Conservation (phyloP, 2,113 vertebrate species). For the Myrmecobius fasciatus region DNA sequence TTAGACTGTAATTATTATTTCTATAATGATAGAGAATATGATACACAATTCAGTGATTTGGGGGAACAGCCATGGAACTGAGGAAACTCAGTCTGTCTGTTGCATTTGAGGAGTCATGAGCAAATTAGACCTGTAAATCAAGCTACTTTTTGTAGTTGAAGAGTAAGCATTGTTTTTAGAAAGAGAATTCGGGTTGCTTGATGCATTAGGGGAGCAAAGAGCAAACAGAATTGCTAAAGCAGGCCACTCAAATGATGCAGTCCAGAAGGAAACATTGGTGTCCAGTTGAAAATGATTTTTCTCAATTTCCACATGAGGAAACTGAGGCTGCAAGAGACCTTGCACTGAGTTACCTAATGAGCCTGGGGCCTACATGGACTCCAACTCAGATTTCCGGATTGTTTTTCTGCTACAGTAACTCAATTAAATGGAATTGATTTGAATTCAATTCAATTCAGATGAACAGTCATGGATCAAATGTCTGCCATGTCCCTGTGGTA, state of each 20-base stretch:
- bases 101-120: not conserved
- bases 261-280: not conserved
- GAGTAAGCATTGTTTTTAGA: not conserved
- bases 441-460: not conserved
- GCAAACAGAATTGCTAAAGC: not conserved
- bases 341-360: not conserved
- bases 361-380: not conserved
- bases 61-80: not conserved
- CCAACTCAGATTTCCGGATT: not conserved
- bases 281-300: not conserved
- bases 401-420: not conserved
- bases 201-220: not conserved
- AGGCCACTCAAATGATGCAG: not conserved
- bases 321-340: not conserved
- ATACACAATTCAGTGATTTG: not conserved
- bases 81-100: not conserved
- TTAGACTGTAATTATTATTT: no score
- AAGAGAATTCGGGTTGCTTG: not conserved
- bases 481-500: not conserved
- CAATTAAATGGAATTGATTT: not conserved
- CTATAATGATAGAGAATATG: not conserved
- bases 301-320: not conserved
- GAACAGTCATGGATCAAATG: not conserved
- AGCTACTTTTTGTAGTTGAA: not conserved
- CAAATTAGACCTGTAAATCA: not conserved